Base-by-base conservation (phyloP, 2,797 vertebrate species). In the Pangasius mekongensis region DNA sequence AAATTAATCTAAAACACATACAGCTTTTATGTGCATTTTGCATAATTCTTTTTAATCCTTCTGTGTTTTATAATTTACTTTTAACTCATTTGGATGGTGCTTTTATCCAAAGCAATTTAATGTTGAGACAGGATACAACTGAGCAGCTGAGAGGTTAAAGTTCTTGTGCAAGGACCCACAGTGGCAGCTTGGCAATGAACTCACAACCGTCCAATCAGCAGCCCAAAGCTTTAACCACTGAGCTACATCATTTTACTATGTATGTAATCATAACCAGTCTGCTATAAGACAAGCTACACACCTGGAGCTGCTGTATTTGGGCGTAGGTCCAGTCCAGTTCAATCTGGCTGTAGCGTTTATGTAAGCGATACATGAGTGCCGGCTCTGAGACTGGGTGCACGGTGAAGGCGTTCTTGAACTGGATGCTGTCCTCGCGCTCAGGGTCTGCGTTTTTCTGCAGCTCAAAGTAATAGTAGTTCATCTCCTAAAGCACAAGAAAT, bases 231-330 rank as follows among this genome's bases (percentile, higher is more conserved):
- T 58, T 56, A 58, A 60, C 78, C 11, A 60, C 10, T 56, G 10
- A 36, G 30, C 18, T 58, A 22, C 30, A 11, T 33, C 18, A 36
- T 36, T 81, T 81, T 39, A 36, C 39, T 81, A 39, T 1, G 20
- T 11, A 10, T 24, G 20, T 58, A 60, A 27, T 83, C 18, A 5
- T 39, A 2, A 81, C 24, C 5, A 22, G 13, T 4, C 0, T 83
- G 20, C 1, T 58, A 33, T 62, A 24, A 66, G 10, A 4, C 13
- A 36, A n/a, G 10, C 47, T 3, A 87, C 95, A 73, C 92, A 99
- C 98, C 98, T 99, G 99, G 58, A 99, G 96, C 87, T 97, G 97
- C 30, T 97, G 95, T 67, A 99, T 99, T 92, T 98, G 97, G 52
- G 92, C 92, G 91, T 99, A 98, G 0, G 97, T 96, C 94, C 93